Evolutionary conservation across 2,797 vertebrate genomes (phyloP).

Genomic region (Pteronotus mesoamericanus): DNA sequence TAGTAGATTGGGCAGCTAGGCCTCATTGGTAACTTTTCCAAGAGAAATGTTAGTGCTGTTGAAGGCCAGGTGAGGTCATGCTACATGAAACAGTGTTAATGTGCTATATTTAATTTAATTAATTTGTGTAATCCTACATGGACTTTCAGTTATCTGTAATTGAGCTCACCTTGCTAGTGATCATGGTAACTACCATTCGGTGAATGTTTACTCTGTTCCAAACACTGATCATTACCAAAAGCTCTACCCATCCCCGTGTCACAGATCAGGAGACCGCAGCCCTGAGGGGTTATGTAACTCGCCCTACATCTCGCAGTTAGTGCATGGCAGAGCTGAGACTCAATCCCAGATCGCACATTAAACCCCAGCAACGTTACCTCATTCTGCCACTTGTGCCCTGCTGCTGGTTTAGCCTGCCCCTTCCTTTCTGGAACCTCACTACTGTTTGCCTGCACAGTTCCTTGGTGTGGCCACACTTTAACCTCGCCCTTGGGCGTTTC

Average conservation of each 20-base stretch:
- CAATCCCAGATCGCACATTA: rapidly evolving
- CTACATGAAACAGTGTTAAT: neutral
- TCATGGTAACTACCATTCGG: neutral
- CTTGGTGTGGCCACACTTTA: neutral
- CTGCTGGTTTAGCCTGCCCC: too few species aligned
- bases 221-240: neutral
- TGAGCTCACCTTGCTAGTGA: neutral
- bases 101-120: neutral
- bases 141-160: neutral
- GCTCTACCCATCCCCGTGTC: neutral
- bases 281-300: neutral
- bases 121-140: neutral
- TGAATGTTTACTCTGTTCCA: neutral
- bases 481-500: neutral
- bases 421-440: neutral
- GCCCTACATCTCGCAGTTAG: neutral
- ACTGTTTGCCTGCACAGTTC: neutral
- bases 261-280: neutral
- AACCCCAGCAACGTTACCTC: too few species aligned
- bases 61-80: neutral
- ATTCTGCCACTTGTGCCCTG: rapidly evolving
- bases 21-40: neutral
- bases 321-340: neutral
- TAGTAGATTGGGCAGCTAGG: neutral
- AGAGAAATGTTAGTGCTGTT: neutral